A percentile compares a stretch with the other conserved stretches of the same genome.
Evolutionary conservation across 2,888 invertebrate species (phyloP).

Genomic region (Ophion obscuratus): DNA sequence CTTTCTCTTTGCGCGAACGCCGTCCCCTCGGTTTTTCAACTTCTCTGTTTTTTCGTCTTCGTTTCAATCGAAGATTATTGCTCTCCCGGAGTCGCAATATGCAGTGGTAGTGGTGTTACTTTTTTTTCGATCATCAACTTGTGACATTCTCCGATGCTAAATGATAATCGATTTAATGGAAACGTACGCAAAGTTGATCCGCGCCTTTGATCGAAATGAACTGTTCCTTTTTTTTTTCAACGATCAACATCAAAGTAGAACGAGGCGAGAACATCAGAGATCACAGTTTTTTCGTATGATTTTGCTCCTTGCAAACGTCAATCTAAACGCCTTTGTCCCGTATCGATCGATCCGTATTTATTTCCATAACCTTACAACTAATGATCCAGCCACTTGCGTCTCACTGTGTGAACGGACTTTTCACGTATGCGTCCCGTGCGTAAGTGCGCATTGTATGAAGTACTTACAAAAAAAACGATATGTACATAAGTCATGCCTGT

Average conservation of each 20-base stretch:
- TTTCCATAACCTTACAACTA: not conserved
- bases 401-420: slow-evolving; percentile 3
- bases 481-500: slow-evolving; percentile 16
- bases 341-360: too few species aligned
- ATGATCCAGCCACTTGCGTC: slow-evolving; percentile 4
- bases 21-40: not conserved
- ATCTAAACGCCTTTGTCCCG: too few species aligned
- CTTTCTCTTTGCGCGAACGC: not conserved
- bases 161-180: slow-evolving; percentile 28
- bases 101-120: slow-evolving; percentile 50
- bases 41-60: slow-evolving; percentile 14
- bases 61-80: slow-evolving; percentile 13
- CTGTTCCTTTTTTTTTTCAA: not conserved
- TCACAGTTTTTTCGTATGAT: too few species aligned
- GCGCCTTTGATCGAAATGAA: too few species aligned
- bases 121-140: not conserved
- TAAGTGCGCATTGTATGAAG: too few species aligned
- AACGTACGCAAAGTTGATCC: not conserved
- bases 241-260: not conserved
- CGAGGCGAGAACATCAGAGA: not conserved
- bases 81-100: slow-evolving; percentile 21
- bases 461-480: too few species aligned
- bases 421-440: too few species aligned
- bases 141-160: slow-evolving; percentile 26
- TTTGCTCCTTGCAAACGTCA: too few species aligned